These are phyloP conservation scores for Trissolcus japonicus DNA, from an alignment of 2,888 invertebrate species.

Conservation along the genomic window DNA sequence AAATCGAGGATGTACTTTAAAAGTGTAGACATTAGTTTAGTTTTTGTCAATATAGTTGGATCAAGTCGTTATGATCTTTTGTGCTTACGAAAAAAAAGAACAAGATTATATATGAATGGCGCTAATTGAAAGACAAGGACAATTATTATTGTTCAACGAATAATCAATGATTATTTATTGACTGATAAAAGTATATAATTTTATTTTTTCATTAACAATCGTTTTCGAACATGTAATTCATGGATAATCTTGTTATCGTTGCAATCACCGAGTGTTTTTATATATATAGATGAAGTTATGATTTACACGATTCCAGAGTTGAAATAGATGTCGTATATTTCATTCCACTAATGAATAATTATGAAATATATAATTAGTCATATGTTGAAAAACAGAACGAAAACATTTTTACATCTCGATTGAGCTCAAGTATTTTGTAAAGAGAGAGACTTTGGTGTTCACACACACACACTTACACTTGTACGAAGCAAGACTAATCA, in stretches of 20 bases:
- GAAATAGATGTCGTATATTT: too few relatives aligned
- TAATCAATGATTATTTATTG: too few relatives aligned
- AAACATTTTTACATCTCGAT: conserved; percentile 3
- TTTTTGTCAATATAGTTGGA: conserved; percentile 16
- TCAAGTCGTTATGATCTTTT: conserved; percentile 27
- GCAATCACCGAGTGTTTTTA: too few relatives aligned
- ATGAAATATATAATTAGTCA: too few relatives aligned
- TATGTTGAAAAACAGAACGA: not conserved
- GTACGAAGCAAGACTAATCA: conserved; percentile 45
- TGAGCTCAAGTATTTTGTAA: conserved; percentile 3
- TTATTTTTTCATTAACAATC: not conserved
- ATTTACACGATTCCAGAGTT: conserved; percentile 15
- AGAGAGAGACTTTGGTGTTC: conserved; percentile 20
- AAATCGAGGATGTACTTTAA: conserved; percentile 32
- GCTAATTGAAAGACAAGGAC: too few relatives aligned
- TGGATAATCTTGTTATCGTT: conserved; percentile 5
- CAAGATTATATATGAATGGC: conserved; percentile 36
- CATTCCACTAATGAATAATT: too few relatives aligned
- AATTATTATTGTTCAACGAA: too few relatives aligned
- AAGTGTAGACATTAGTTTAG: conserved; percentile 15
- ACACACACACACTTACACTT: too few relatives aligned
- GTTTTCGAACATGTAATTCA: not conserved
- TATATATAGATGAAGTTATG: not conserved
- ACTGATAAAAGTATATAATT: too few relatives aligned
- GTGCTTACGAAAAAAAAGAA: conserved; percentile 14